phyloP scores from a whole-genome alignment of 2,113 vertebrate genomes.

The Motacilla alba region DNA sequence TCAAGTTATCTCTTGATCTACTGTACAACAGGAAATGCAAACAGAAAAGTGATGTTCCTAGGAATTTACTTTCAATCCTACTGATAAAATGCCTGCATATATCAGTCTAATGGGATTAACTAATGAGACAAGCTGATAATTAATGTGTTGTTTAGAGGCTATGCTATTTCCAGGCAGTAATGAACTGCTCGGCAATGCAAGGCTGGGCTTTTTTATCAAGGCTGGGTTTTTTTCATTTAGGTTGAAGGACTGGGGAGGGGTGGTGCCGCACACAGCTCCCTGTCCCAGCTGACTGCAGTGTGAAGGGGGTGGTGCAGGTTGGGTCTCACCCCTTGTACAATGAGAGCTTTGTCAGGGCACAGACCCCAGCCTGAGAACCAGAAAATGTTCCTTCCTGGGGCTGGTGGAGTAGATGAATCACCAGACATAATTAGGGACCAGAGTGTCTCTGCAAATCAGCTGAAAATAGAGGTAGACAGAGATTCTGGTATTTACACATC shows the following conservation, averaged over 20 bases:
- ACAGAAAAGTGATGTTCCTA: not conserved
- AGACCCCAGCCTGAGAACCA: not conserved
- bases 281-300: not conserved
- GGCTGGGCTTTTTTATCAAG: not conserved
- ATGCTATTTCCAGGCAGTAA: not conserved
- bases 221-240: not conserved
- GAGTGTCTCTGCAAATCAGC: not conserved
- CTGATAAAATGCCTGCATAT: not conserved
- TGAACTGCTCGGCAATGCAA: not conserved
- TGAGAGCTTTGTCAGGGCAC: not conserved
- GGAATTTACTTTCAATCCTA: not conserved
- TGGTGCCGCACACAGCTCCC: not conserved
- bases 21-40: not conserved
- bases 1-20: not conserved
- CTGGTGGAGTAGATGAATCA: not conserved
- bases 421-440: not conserved
- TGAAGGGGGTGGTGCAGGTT: not conserved
- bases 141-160: not conserved
- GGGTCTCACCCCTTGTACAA: not conserved
- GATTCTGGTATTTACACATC: not conserved
- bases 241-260: not conserved
- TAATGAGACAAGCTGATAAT: not conserved
- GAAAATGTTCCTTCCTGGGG: not conserved
- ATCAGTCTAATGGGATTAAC: conserved; percentile 13
- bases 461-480: not conserved